These are phyloP conservation scores for Coendou prehensilis DNA, from an alignment of 2,797 vertebrate genomes.

Conservation along the genomic window DNA sequence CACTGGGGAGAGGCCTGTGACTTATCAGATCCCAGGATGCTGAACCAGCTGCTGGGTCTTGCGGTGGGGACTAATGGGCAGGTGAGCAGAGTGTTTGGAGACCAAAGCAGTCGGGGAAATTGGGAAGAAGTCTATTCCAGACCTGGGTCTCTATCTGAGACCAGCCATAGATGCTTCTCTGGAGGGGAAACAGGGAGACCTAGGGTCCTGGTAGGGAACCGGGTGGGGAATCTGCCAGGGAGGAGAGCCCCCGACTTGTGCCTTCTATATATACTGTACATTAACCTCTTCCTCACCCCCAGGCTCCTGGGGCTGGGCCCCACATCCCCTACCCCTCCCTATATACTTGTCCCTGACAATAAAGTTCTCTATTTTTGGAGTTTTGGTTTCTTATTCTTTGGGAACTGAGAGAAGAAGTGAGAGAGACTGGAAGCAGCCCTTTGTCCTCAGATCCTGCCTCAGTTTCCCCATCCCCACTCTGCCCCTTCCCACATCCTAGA, in stretches of 20 bases:
- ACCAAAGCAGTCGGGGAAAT: not conserved
- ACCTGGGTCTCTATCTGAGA: constrained; percentile 44
- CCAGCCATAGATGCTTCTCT: constrained; percentile 59
- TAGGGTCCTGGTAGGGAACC: not conserved
- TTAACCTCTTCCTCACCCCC: constrained; percentile 71
- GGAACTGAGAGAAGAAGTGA: constrained; percentile 84
- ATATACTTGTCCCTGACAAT: constrained; percentile 85
- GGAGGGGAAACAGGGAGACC: constrained; percentile 32
- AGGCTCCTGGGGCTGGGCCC: constrained; percentile 71
- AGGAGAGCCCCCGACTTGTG: constrained; percentile 54
- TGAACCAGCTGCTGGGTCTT: constrained; percentile 29
- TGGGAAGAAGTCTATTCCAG: constrained; percentile 3
- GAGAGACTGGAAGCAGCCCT: constrained; percentile 82
- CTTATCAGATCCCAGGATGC: not conserved
- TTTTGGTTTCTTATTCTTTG: constrained; percentile 88
- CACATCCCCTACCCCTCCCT: constrained; percentile 51
- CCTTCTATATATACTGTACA: constrained; percentile 74
- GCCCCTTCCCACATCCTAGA: not conserved
- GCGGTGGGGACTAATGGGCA: not conserved
- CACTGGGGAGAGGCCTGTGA: constrained; percentile 30
- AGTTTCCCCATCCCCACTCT: constrained; percentile 39
- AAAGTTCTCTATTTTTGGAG: constrained; percentile 91
- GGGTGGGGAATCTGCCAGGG: constrained; percentile 5
- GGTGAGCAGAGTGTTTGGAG: constrained; percentile 14
- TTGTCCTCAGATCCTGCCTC: constrained; percentile 51